Evolutionary conservation across 2,113 vertebrate species (phyloP), one percentile per base, ranked within the genome.

Genomic region (Gobio gobio): DNA sequence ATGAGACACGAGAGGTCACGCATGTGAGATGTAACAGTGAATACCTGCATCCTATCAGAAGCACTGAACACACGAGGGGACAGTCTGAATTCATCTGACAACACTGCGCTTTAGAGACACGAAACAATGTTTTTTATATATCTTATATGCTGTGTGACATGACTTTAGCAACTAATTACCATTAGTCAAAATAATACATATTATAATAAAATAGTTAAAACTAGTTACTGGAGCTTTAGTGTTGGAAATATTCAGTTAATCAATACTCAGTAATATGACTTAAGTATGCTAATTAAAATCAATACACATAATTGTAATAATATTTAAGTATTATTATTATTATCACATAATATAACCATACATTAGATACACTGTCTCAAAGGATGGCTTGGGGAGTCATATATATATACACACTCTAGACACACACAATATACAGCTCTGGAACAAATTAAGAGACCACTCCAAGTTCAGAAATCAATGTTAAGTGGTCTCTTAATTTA

Each of bases 1-100:
- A 87, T 77, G 86, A 81, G 75, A 72, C 72, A 45, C 56, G 90
- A 91, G 36, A 82, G 83, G 79, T 82, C 63, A 80, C 16, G 43
- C 72, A 26, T 49, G 72, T 18, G 72, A 45, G 72, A 45, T 45
- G 45, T 36, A 45, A 47, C 80, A 82, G 8, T 47, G 24, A 33
- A 80, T 80, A 47, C 68, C 43, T 49, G 59, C 29, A 54, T 18
- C 43, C 75, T 59, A 26, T 63, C 72, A 8, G 2, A 45, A 72
- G 45, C 68, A 68, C 58, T 22, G 77, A 13, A 20, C 22, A 10
- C 33, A 74, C 68, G 10, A 47, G 10, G 3, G 45, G 45, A 47
- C 45, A 43, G 20, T 8, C 12, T 26, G 14, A 56, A 54, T 13
- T 12, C 26, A 45, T 24, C 22, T 43, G 59, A 47, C 20, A 24